Percentiles rank a stretch among this genome's conserved stretches.
Evolutionary conservation across 2,113 vertebrate genomes (phyloP).

Genomic region (Andinoacara biseriatus): DNA sequence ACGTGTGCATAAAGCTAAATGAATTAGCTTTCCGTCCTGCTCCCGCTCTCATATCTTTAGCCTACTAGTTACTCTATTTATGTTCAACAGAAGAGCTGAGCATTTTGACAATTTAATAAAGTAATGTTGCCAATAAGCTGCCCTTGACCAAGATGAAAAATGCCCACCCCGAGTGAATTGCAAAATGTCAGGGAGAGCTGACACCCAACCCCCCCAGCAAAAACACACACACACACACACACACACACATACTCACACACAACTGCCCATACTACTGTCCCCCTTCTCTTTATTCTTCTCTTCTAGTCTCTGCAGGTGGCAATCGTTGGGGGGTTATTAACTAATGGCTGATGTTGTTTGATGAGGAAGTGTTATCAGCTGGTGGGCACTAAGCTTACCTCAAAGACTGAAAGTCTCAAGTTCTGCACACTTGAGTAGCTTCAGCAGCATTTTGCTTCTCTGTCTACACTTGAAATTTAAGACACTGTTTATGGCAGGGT

Average conservation of each 20-base stretch:
- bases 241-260: conserved; percentile 15
- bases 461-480: background rate
- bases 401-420: conserved; percentile 59
- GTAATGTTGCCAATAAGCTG: conserved; percentile 54
- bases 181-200: conserved; percentile 50
- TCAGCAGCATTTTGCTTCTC: conserved; percentile 16
- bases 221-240: background rate
- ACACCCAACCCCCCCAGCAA: background rate
- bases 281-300: conserved; percentile 45
- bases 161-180: conserved; percentile 42
- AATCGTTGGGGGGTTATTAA: conserved; percentile 65
- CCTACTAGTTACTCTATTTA: conserved; percentile 44
- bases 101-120: conserved; percentile 62
- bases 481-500: background rate
- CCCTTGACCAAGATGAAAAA: conserved; percentile 65
- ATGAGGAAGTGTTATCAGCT: conserved; percentile 56
- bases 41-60: conserved; percentile 37
- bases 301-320: conserved; percentile 51
- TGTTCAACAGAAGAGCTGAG: conserved; percentile 50
- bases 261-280: conserved; percentile 16
- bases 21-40: conserved; percentile 28
- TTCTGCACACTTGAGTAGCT: conserved; percentile 13
- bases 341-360: conserved; percentile 70
- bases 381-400: conserved; percentile 58
- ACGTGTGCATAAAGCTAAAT: conserved; percentile 55